phyloP scores from a whole-genome alignment of 1,140 invertebrate species.

The Tetranychus cinnabarinus region DNA sequence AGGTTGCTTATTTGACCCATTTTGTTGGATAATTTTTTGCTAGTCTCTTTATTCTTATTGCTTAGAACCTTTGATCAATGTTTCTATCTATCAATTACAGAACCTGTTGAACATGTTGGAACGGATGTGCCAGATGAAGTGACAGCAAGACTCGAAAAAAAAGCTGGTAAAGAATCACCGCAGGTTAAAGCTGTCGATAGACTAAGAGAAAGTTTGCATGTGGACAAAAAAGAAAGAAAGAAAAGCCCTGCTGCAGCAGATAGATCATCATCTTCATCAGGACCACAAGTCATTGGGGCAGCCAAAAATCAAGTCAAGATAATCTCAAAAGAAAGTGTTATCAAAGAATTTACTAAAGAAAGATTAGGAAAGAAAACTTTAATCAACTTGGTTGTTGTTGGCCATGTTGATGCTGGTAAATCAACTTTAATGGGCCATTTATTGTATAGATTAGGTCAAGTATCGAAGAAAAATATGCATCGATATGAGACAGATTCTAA shows the following conservation, averaged over 20 bases:
- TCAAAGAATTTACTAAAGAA: constrained; percentile 39
- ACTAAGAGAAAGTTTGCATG: background rate
- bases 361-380: constrained; percentile 50
- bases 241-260: background rate
- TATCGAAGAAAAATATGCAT: constrained; percentile 72
- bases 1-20: no score
- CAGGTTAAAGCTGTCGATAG: no score
- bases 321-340: background rate
- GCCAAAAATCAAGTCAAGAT: background rate
- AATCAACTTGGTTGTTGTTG: constrained; percentile 82
- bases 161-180: no score
- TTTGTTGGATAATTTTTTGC: no score
- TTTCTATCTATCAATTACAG: background rate
- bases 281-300: background rate
- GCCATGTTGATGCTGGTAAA: constrained; percentile 98
- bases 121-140: background rate
- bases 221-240: background rate
- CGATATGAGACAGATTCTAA: constrained; percentile 92
- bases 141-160: background rate
- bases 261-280: background rate
- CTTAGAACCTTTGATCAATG: background rate
- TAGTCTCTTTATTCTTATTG: background rate
- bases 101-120: background rate
- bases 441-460: constrained; percentile 63
- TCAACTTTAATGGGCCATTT: constrained; percentile 91